These are phyloP conservation scores for Alcedo atthis DNA, from an alignment of 2,797 vertebrate species.

Conservation along the genomic window DNA sequence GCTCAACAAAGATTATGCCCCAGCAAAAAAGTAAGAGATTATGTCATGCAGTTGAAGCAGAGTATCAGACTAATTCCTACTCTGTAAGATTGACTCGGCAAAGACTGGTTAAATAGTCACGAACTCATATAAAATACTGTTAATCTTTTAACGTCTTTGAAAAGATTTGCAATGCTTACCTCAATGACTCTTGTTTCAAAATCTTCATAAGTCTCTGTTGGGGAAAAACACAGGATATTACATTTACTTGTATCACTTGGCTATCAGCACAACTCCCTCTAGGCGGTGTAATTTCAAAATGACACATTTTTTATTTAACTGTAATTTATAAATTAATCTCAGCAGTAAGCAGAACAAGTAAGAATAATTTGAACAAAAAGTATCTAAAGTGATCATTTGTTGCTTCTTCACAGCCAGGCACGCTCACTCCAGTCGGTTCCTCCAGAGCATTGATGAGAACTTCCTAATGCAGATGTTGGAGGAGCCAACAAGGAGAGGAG, in stretches of 20 bases:
- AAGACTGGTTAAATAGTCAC: neutral
- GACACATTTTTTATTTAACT: neutral
- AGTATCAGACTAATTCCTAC: neutral
- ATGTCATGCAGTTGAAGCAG: neutral
- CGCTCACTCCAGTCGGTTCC: too few species aligned
- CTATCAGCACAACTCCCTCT: neutral
- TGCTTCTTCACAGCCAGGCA: neutral
- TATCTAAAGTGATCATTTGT: neutral
- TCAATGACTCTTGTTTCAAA: constrained; percentile 93
- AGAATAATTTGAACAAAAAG: neutral
- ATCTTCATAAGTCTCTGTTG: constrained; percentile 89
- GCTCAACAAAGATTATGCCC: neutral
- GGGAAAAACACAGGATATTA: constrained; percentile 23
- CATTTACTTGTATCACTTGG: neutral
- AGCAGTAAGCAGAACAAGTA: neutral
- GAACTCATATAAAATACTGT: neutral
- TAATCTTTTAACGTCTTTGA: neutral
- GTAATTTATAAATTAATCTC: neutral
- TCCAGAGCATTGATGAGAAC: too few species aligned
- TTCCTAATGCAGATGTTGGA: too few species aligned
- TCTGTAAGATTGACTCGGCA: neutral
- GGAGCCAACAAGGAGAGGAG: too few species aligned
- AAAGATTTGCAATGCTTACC: constrained; percentile 79
- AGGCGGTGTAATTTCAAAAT: neutral
- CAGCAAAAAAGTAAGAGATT: neutral